Base-by-base conservation (phyloP, 2,888 invertebrate species). In the Alcis repandata region DNA sequence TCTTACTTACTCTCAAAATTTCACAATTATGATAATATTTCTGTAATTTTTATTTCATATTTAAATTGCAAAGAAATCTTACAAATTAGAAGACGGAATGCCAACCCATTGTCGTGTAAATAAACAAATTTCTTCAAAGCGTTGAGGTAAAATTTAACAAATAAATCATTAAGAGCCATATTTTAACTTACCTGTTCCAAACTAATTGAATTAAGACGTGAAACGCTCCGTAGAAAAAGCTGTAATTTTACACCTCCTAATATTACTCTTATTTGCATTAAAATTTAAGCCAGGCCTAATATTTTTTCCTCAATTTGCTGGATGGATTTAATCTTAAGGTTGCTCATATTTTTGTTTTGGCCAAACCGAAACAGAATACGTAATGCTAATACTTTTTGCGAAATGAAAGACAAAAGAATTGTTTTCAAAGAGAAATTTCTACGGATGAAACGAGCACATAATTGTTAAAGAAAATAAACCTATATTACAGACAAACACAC, bases 131-230 rank as follows among this genome's bases (percentile, higher is more conserved):
- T n/a, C 11, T 20, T 20, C 2, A 13, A 17, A 1, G 8, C 9
- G 8, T 17, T 6, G 15, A 41, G n/a, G 41, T 17, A 41, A 2
- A 17, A 41, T 17, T 19, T 38, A 2, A 7, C 27, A 32, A 43
- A 38, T 17, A 60, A 9, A 45, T 33, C 19, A 33, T 32, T n/a
- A 20, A 20, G n/a, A 36, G 13, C 13, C 0, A 22, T 46, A 19
- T 38, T 40, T 48, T 46, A 61, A 65, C 57, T 61, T 40, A 53
- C 52, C 46, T 36, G 54, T 52, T 27, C 45, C 32, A 17, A n/a
- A 20, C 60, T 62, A 66, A 66, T 62, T 67, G 56, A 59, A 59
- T 62, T 52, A 63, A 52, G 63, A 59, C 22, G 20, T 27, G 9
- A 46, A 54, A 53, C 51, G 33, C 46, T 59, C 54, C 66, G 13